Evolutionary conservation across 2,888 invertebrate species (phyloP).

Genomic region (Microplitis deprimator): DNA sequence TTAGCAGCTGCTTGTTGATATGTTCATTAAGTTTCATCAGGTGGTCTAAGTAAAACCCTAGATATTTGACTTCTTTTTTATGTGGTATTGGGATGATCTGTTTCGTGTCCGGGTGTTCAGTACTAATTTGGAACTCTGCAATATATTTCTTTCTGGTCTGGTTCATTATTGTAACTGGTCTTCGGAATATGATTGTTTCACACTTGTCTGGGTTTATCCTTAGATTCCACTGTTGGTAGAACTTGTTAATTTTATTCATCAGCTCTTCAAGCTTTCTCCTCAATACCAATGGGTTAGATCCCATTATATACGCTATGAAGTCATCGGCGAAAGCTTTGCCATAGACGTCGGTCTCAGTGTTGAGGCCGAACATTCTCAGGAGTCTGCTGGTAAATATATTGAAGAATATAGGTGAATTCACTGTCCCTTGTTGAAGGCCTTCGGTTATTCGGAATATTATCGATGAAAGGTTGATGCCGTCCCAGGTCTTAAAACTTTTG

Average conservation of each 20-base stretch:
- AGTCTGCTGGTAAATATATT: conserved; percentile 39
- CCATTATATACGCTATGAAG: conserved; percentile 25
- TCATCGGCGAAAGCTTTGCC: conserved; percentile 44
- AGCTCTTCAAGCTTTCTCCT: conserved; percentile 20
- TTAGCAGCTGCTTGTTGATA: no score
- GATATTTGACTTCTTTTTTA: conserved; percentile 37
- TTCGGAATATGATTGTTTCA: no score
- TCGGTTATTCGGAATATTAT: conserved; percentile 9
- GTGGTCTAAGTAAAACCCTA: conserved; percentile 21
- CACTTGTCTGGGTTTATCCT: no score
- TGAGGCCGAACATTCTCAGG: conserved; percentile 33
- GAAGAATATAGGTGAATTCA: conserved; percentile 37
- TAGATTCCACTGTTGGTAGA: conserved; percentile 1
- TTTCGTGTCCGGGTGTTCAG: conserved; percentile 4
- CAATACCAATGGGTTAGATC: background rate
- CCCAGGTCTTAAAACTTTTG: conserved; percentile 15
- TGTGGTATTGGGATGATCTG: conserved; percentile 4
- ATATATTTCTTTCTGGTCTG: no score
- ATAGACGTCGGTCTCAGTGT: background rate
- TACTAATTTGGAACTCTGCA: no score
- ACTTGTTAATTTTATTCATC: conserved; percentile 35
- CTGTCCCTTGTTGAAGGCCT: conserved; percentile 36
- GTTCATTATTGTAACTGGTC: no score
- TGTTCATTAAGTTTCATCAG: no score
- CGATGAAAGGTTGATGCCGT: background rate